Evolutionary conservation across 2,888 invertebrate genomes (phyloP).

Genomic region (Agonopterix alstromeriana): DNA sequence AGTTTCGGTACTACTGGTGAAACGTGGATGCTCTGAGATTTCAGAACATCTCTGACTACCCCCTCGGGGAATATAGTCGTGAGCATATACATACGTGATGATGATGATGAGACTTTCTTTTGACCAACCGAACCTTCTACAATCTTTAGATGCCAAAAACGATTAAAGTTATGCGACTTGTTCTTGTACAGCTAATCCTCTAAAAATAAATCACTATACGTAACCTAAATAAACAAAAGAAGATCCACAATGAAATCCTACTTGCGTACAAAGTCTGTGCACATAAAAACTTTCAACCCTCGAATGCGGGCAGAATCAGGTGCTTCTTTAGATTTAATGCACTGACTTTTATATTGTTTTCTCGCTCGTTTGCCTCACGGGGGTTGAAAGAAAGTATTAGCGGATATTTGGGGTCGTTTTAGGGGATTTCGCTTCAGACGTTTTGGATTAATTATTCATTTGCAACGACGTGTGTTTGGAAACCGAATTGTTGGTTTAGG

Average conservation of each 20-base stretch:
- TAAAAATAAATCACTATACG: neutral
- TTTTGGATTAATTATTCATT: slow-evolving; percentile 11
- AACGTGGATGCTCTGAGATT: too few relatives aligned
- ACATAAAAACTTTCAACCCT: slow-evolving; percentile 12
- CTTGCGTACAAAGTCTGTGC: slow-evolving; percentile 2
- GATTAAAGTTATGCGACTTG: too few relatives aligned
- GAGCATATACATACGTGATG: too few relatives aligned
- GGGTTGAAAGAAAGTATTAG: slow-evolving; percentile 6
- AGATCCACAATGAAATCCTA: neutral
- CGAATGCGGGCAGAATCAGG: slow-evolving; percentile 20
- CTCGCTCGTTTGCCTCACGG: slow-evolving; percentile 4
- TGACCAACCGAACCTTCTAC: too few relatives aligned
- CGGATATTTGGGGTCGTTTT: slow-evolving; percentile 8
- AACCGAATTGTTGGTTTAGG: too few relatives aligned
- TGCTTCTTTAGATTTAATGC: slow-evolving; percentile 18
- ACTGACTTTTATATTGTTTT: slow-evolving; percentile 20
- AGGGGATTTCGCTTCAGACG: slow-evolving; percentile 7
- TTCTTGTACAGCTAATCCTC: neutral
- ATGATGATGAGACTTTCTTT: too few relatives aligned
- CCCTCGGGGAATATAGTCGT: too few relatives aligned
- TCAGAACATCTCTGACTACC: too few relatives aligned
- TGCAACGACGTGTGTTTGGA: slow-evolving; percentile 1
- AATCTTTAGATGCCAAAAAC: too few relatives aligned
- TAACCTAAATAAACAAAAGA: slow-evolving; percentile 5
- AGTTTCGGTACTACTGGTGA: too few relatives aligned